These are phyloP conservation scores for Pocillopora damicornis DNA, from an alignment of 64 coral and sea anemone genomes.

Conservation along the genomic window DNA sequence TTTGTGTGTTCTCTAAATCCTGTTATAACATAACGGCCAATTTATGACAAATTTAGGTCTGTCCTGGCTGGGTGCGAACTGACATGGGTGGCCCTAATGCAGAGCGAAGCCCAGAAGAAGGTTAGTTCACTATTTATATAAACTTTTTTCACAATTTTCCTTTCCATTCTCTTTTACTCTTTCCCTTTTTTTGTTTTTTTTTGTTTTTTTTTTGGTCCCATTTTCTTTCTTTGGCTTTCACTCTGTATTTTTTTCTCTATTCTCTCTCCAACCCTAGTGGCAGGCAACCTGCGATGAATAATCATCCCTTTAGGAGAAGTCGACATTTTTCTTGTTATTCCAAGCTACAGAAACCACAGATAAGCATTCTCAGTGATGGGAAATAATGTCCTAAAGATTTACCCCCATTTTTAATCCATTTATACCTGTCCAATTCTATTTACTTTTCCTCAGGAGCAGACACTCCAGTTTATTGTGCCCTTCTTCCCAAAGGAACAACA, in stretches of 20 bases:
- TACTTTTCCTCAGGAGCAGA: constrained; percentile 46
- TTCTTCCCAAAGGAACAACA: constrained; percentile 42
- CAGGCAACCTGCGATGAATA: no score
- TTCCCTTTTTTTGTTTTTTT: neutral
- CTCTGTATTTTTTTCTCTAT: no score
- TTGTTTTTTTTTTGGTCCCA: neutral
- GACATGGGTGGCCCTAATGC: constrained; percentile 72
- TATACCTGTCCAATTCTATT: neutral
- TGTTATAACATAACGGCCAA: no score
- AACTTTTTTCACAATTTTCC: neutral
- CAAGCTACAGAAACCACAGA: no score
- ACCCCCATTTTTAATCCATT: no score
- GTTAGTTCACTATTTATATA: constrained; percentile 12
- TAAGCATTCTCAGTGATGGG: no score
- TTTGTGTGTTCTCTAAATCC: neutral
- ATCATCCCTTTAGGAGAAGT: no score
- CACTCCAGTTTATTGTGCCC: constrained; percentile 44
- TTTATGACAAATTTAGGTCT: constrained; percentile 36
- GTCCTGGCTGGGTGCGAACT: constrained; percentile 84
- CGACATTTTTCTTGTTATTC: no score
- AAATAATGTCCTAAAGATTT: no score
- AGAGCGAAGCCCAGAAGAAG: constrained; percentile 45
- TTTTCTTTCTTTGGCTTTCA: no score
- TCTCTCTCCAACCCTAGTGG: no score
- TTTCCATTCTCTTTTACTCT: neutral